Evolutionary conservation across 2,113 vertebrate genomes (phyloP), one percentile per base, ranked within the genome.

Genomic region (Alaudala cheleensis): DNA sequence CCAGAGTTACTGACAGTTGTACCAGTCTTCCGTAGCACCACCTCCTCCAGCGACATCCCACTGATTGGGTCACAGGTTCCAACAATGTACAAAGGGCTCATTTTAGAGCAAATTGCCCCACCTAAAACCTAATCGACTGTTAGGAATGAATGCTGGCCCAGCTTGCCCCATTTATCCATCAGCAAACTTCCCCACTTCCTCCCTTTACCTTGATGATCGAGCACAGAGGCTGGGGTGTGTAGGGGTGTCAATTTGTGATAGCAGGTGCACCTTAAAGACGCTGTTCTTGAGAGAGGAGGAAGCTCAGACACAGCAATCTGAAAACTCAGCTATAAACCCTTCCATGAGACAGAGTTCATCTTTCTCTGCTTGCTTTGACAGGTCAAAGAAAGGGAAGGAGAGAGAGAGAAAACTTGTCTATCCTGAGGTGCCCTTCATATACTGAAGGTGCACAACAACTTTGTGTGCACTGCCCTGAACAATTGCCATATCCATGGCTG

Each of bases 61-160:
- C 96, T 95, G 95, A 94, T 67, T 96, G 88, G 95, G 92, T 88
- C 95, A 93, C 58, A 60, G 73, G 90, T 57, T 90, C 81, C 76
- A 97, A 98, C 97, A 98, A 97, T 92, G 76, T 96, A 98, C 97
- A 98, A 98, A 98, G 93, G 90, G 54, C 91, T 96, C 94, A 76
- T 93, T 98, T 98, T 86, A 98, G 94, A 80, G 86, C 77, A 14
- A 88, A 13, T n/a, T 95, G 85, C 86, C 51, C 81, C 90, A 80
- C 92, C 91, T 96, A 90, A 70, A 96, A 77, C 88, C 64, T 94
- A 71, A 73, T 44, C 71, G 61, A 88, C 61, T 60, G 3, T 54
- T 10, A 92, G 64, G 66, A 94, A 95, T 47, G 53, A 90, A 86
- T 45, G 42, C 80, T 81, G 81, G 66, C 66, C 56, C 47, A 74